Evolutionary conservation across 2,113 vertebrate species (phyloP), one percentile per base, ranked within the genome.

Genomic region (Dromaius novaehollandiae): DNA sequence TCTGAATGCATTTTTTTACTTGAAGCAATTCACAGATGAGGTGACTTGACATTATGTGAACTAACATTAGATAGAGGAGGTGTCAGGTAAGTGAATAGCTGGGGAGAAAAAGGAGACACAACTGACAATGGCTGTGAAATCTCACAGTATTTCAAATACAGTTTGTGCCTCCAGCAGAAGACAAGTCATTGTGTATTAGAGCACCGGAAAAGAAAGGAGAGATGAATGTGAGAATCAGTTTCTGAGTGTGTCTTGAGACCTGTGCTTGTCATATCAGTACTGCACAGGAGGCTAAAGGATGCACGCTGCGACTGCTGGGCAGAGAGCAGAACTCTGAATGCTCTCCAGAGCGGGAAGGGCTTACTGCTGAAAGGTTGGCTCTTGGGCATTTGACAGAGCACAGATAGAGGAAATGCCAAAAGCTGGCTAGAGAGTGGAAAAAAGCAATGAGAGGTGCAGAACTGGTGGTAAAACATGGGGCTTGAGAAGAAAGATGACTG

Each of bases 201-300:
- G 22, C 0, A 4, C 60, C 48, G 50, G 78, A 73, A 53, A 65
- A 34, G 16, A 86, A 93, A 92, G 51, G 19, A 79, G 82, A 96
- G 84, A 73, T 8, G 34, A 66, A 94, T 76, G 84, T 71, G 65
- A 42, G 81, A 96, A 82, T 86, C n/a, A 34, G 56, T 38, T 85
- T 82, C 65, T 68, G 89, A 89, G 32, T 4, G 61, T 82, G n/a
- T 85, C 81, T 73, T 36, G 74, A 86, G 61, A 84, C 74, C 1
- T 1, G 34, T 50, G 18, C 10, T 94, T 94, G 44, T 66, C n/a
- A 64, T 55, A 1, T 36, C 56, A 89, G 51, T 78, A 65, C 53
- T n/a, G 34, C 30, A 36, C 56, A 69, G 48, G 60, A 84, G 38
- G 16, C 40, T 70, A 61, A 44, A n/a, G 74, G 77, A 73, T 86